phyloP scores from a whole-genome alignment of 2,113 vertebrate species.

The Aphelocoma coerulescens region DNA sequence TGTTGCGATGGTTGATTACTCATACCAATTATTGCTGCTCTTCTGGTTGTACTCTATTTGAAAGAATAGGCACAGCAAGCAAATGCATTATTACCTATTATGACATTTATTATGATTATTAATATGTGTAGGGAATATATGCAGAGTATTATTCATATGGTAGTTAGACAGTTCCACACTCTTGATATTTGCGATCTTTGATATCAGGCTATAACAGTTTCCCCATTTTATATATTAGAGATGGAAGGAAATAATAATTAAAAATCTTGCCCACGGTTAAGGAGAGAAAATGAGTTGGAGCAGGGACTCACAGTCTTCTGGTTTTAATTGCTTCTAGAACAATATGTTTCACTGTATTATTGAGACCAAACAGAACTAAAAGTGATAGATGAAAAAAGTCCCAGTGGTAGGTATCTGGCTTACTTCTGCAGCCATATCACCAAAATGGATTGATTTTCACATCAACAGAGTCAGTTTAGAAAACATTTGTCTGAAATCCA shows the following conservation, averaged over 20 bases:
- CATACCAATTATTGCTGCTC: not conserved
- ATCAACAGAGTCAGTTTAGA: not conserved
- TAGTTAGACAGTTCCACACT: not conserved
- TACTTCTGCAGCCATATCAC: not conserved
- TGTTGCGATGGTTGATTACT: conserved; percentile 15
- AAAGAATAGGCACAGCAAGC: not conserved
- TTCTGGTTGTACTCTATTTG: not conserved
- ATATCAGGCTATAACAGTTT: not conserved
- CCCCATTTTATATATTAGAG: not conserved
- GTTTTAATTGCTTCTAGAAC: not conserved
- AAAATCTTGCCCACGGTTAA: not conserved
- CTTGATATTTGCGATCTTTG: not conserved
- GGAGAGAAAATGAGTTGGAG: not conserved
- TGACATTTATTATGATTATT: not conserved
- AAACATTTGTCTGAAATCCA: not conserved
- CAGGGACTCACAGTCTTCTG: not conserved
- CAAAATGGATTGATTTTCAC: not conserved
- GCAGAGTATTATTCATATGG: not conserved
- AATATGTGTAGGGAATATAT: not conserved
- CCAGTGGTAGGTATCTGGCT: not conserved
- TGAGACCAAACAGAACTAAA: not conserved
- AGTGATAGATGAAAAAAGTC: not conserved
- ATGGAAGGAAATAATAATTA: not conserved
- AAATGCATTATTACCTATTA: conserved; percentile 5
- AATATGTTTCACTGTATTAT: not conserved